Conservation (phyloP, 1,140 invertebrate species). For the Penaeus indicus region DNA sequence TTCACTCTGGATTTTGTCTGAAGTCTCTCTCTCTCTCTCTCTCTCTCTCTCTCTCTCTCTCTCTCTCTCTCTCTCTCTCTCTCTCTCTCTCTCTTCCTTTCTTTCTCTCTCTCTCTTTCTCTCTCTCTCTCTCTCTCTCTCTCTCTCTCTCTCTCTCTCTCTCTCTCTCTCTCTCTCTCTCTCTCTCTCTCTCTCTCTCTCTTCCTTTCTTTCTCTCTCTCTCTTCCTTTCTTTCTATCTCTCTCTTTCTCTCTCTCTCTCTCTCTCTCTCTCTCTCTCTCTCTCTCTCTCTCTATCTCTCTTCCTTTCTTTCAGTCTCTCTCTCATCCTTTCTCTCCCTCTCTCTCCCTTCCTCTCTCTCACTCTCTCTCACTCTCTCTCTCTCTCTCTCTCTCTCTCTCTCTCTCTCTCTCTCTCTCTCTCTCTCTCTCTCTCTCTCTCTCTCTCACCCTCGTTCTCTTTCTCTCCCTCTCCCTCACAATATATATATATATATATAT, state of each 20-base stretch:
- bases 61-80: conserved; percentile 42
- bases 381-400: too few species aligned
- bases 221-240: conserved; percentile 20
- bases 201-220: conserved; percentile 19
- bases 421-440: too few species aligned
- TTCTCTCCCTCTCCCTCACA: background rate
- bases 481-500: conserved; percentile 25
- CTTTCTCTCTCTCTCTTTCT: too few species aligned
- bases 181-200: conserved; percentile 34
- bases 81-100: conserved; percentile 13
- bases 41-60: conserved; percentile 33
- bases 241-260: conserved; percentile 1
- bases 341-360: too few species aligned
- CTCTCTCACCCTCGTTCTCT: too few species aligned
- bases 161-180: conserved; percentile 33
- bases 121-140: background rate
- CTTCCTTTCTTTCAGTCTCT: too few species aligned
- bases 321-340: too few species aligned
- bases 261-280: background rate
- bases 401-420: too few species aligned
- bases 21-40: conserved; percentile 34
- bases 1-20: too few species aligned
- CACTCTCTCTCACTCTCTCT: too few species aligned
- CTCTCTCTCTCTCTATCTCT: background rate
- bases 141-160: background rate